phyloP scores from a whole-genome alignment of 2,797 vertebrate species.

The Zalophus californianus region DNA sequence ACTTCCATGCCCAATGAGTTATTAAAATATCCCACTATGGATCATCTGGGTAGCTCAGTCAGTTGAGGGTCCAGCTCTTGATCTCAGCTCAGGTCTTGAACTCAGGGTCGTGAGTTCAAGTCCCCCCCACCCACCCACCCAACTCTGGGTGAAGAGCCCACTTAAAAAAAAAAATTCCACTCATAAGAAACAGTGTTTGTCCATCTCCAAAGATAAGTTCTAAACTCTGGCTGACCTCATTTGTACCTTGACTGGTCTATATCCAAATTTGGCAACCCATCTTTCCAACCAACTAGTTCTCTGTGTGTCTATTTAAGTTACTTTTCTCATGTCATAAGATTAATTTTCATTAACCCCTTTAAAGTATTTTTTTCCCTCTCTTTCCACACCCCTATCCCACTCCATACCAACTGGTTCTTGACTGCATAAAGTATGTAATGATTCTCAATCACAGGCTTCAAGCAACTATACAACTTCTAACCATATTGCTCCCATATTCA shows the following conservation, averaged over 20 bases:
- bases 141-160: not conserved
- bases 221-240: not conserved
- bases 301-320: not conserved
- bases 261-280: not conserved
- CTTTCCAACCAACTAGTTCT: not conserved
- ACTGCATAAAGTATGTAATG: not conserved
- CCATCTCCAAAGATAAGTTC: not conserved
- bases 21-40: slow-evolving; percentile 31
- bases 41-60: not conserved
- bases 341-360: slow-evolving; percentile 26
- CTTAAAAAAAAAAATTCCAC: not conserved
- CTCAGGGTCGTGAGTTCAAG: not conserved
- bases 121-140: no score
- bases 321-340: not conserved
- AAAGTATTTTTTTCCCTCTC: slow-evolving; percentile 4
- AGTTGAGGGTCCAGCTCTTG: not conserved
- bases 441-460: not conserved
- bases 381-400: not conserved
- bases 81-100: not conserved
- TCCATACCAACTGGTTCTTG: not conserved
- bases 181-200: slow-evolving; percentile 14
- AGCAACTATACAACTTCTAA: not conserved
- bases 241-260: not conserved
- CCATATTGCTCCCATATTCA: not conserved
- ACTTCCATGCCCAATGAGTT: slow-evolving; percentile 22